A percentile compares a stretch with the other conserved stretches of the same genome.
Conservation (phyloP, 2,797 vertebrate genomes). For the Bryconaethiops microstoma region DNA sequence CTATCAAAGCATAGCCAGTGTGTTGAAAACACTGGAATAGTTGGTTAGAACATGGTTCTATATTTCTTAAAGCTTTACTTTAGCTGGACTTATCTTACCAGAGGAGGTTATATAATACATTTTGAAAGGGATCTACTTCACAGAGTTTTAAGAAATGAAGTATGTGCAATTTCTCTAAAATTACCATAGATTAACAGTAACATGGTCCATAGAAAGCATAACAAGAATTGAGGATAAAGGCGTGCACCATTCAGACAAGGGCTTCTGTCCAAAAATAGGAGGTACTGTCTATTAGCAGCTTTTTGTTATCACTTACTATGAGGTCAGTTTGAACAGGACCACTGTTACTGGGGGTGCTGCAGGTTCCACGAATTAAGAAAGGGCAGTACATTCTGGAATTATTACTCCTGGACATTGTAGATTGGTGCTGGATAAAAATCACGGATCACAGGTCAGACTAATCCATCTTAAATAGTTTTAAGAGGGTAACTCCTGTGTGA, state of each 20-base stretch:
- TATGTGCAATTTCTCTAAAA: background rate
- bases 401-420: background rate
- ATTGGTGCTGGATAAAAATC: background rate
- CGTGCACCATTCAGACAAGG: background rate
- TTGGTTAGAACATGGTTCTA: background rate
- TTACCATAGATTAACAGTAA: background rate
- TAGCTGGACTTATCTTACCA: background rate
- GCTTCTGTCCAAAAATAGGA: background rate
- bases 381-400: background rate
- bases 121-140: background rate
- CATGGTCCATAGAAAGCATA: background rate
- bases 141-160: background rate
- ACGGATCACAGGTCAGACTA: background rate
- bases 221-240: background rate
- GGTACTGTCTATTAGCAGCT: background rate
- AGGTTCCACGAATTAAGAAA: background rate
- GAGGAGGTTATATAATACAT: background rate
- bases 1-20: no score
- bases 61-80: background rate
- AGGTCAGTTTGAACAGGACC: background rate
- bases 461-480: constrained; percentile 3
- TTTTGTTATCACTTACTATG: background rate
- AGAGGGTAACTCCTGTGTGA: background rate
- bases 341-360: background rate
- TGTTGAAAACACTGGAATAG: no score